phyloP scores from a whole-genome alignment of 2,113 vertebrate genomes.

The Semnornis frantzii region DNA sequence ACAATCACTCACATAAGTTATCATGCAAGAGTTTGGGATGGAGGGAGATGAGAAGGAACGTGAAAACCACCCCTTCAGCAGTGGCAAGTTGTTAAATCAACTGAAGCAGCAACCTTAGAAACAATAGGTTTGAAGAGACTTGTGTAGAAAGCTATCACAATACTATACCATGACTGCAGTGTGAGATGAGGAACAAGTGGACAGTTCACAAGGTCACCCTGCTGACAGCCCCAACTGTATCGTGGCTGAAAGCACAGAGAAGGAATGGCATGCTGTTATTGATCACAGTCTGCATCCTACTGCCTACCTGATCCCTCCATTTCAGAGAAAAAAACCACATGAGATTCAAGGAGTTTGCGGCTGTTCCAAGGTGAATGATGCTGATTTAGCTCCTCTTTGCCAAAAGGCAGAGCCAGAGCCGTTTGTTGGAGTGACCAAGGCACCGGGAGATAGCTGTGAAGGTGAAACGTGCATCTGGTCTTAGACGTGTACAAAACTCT shows the following conservation, averaged over 20 bases:
- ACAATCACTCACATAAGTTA: background rate
- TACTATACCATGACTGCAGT: background rate
- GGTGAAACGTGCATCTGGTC: constrained; percentile 62
- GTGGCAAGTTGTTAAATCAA: background rate
- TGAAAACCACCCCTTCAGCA: background rate
- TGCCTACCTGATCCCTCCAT: background rate
- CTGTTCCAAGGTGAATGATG: constrained; percentile 66
- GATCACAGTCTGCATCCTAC: background rate
- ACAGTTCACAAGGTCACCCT: background rate
- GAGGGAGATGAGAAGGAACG: background rate
- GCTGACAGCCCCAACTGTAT: background rate
- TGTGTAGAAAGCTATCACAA: background rate
- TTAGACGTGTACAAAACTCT: background rate
- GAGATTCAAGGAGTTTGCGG: constrained; percentile 43
- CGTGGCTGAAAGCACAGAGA: background rate
- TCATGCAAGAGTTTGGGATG: background rate
- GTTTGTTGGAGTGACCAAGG: constrained; percentile 60
- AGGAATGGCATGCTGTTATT: background rate
- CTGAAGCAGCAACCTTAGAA: background rate
- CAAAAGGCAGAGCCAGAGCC: constrained; percentile 53
- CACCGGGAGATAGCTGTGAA: constrained; percentile 58
- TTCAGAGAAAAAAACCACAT: background rate
- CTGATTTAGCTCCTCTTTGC: constrained; percentile 64
- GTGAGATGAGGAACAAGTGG: background rate
- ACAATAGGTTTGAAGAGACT: background rate